Conservation (phyloP, 2,888 invertebrate species). For the Idaea straminata region DNA sequence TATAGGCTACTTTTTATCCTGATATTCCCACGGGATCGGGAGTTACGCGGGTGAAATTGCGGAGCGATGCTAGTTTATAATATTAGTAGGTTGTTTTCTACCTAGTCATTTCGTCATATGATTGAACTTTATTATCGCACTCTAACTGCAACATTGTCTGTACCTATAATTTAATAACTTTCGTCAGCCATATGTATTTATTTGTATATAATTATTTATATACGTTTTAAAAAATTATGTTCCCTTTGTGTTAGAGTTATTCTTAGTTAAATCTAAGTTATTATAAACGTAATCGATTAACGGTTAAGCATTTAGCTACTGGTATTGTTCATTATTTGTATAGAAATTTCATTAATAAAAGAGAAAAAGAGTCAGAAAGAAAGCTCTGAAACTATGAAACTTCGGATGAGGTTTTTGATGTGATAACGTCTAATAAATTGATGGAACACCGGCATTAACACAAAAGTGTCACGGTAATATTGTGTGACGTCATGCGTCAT, state of each 20-base stretch:
- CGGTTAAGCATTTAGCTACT: neutral
- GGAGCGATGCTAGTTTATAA: too few relatives aligned
- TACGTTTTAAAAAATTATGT: neutral
- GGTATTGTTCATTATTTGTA: neutral
- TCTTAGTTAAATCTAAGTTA: neutral
- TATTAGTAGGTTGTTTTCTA: too few relatives aligned
- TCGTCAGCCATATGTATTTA: neutral
- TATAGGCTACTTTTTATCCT: too few relatives aligned
- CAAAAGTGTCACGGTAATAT: too few relatives aligned
- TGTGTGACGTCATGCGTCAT: too few relatives aligned
- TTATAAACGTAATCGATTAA: neutral
- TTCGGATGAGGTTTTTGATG: too few relatives aligned
- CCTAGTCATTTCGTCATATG: neutral
- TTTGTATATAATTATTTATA: neutral
- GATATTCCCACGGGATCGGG: too few relatives aligned
- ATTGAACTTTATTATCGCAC: neutral
- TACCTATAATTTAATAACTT: neutral
- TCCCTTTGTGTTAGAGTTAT: neutral
- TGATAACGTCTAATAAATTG: too few relatives aligned
- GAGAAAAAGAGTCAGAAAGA: neutral
- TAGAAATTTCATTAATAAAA: neutral
- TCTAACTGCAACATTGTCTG: neutral
- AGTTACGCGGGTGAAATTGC: too few relatives aligned
- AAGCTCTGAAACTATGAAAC: too few relatives aligned
- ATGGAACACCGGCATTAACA: too few relatives aligned